phyloP scores from a whole-genome alignment of 2,113 vertebrate species.

The Ammodramus savannarum region DNA sequence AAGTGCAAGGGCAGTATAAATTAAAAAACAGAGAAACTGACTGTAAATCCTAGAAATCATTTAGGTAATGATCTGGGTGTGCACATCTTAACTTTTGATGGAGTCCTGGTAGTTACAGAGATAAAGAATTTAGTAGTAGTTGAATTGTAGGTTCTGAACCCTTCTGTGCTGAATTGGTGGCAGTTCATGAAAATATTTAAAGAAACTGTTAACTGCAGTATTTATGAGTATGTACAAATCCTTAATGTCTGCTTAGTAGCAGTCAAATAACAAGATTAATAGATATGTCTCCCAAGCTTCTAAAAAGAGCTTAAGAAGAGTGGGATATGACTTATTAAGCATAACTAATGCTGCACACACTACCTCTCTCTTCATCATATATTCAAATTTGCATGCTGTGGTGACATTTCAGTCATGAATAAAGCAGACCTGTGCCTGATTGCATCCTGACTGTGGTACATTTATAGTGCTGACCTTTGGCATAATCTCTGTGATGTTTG shows the following conservation, averaged over 20 bases:
- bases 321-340: background rate
- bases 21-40: background rate
- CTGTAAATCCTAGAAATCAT: background rate
- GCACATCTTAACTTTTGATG: background rate
- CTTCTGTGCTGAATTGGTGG: background rate
- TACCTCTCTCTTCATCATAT: background rate
- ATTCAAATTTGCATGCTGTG: background rate
- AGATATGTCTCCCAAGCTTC: background rate
- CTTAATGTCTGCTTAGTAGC: background rate
- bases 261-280: background rate
- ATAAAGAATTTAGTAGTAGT: background rate
- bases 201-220: background rate
- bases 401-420: background rate
- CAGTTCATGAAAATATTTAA: background rate
- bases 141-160: background rate
- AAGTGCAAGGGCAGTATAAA: background rate
- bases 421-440: background rate
- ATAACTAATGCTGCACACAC: background rate
- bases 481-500: background rate
- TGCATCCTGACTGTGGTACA: background rate
- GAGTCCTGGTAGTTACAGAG: background rate
- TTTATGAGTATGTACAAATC: background rate
- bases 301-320: background rate
- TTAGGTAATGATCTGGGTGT: background rate
- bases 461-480: background rate